A percentile compares a stretch with the other conserved stretches of the same genome.
These are phyloP conservation scores for Phasia obesa DNA, from an alignment of 2,888 invertebrate species.

Conservation along the genomic window DNA sequence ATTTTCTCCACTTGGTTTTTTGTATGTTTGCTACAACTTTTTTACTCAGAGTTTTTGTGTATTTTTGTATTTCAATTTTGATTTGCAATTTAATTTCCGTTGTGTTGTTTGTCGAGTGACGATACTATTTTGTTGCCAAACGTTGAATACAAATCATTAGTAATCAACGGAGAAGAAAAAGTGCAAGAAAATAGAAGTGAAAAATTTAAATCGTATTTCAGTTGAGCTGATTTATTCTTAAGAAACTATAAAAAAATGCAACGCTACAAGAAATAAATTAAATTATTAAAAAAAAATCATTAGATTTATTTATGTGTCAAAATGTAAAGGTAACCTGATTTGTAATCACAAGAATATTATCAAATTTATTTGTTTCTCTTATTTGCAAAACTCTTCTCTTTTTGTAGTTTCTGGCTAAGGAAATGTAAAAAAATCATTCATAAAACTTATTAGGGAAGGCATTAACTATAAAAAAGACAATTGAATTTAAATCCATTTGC, in stretches of 20 bases:
- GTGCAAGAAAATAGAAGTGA: conserved; percentile 15
- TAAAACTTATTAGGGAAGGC: conserved; percentile 8
- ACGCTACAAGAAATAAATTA: conserved; percentile 2
- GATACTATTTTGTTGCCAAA: conserved; percentile 27
- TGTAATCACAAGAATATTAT: conserved; percentile 21
- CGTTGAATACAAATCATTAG: conserved; percentile 69
- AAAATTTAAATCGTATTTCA: conserved; percentile 44
- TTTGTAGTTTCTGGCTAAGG: not conserved
- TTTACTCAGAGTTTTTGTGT: not conserved
- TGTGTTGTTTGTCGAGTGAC: conserved; percentile 33
- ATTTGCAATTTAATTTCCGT: conserved; percentile 71
- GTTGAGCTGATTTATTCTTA: conserved; percentile 46
- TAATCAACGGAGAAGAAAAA: conserved; percentile 44
- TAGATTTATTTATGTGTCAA: conserved; percentile 17
- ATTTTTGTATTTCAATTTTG: conserved; percentile 39
- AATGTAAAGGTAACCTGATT: conserved; percentile 20
- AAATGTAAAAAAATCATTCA: not conserved
- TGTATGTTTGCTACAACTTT: conserved; percentile 17
- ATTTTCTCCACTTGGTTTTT: conserved; percentile 32
- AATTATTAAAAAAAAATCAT: conserved; percentile 18
- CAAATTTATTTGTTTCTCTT: not conserved
- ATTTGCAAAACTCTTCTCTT: not conserved
- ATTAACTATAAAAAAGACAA: not conserved
- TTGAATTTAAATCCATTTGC: not conserved
- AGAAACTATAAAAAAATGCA: conserved; percentile 3